Base-by-base conservation (phyloP, 2,797 vertebrate genomes). In the Characodon lateralis region DNA sequence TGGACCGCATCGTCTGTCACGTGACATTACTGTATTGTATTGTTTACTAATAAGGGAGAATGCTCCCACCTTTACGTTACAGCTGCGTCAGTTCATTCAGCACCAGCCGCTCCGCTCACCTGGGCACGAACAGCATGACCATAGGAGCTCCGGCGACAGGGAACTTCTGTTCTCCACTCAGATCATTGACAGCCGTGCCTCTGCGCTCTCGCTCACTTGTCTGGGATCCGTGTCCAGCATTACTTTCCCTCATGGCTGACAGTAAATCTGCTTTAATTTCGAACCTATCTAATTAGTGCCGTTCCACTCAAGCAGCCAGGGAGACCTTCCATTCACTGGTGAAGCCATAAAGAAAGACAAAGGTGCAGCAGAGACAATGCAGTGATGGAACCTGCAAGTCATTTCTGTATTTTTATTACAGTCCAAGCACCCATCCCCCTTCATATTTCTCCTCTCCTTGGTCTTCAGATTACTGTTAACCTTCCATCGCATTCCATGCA, bases 401-500 rank as follows among this genome's bases (percentile, higher is more conserved):
- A 69, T 65, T 77, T 55, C 78, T 70, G 72, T 61, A 18, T 71
- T 87, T 81, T 56, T 78, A 76, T 88, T 81, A 89, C 84, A 80
- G 56, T 78, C 70, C 83, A 79, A 59, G 46, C 72, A 81, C 93
- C 92, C 93, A 92, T 91, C 92, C 93, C 92, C 92, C 80, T 39
- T 1, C 83, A 24, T 41, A 18, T 41, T 80, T 71, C 83, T 74
- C 80, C 75, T 78, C 79, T 80, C 85, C 80, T 74, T 80, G 18
- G 16, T 89, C 89, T 92, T 83, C 79, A 82, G 89, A 88, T 92
- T 91, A 89, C 86, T 84, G 85, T 92, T 92, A 92, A 93, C 89
- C 92, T 93, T 93, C 91, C 89, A 92, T 93, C 84, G 89, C 94
- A 93, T 94, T 94, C 94, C 94, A 90, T 86, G 88, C 93, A 92